phyloP scores from a whole-genome alignment of 2,113 vertebrate species.

The Tor tambroides region DNA sequence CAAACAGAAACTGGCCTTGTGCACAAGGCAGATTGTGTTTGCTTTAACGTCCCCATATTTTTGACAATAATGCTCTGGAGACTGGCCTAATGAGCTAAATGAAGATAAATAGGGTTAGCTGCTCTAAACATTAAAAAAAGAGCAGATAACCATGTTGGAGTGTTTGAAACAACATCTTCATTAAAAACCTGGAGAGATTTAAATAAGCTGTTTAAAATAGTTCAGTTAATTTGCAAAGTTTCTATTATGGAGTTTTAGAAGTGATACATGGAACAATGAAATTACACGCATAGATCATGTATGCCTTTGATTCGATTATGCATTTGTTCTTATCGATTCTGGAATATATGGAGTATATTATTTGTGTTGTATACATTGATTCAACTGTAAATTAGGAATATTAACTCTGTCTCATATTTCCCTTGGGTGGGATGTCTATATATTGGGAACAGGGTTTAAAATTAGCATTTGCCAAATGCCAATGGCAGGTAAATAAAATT shows the following conservation, averaged over 20 bases:
- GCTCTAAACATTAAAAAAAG: conserved; percentile 16
- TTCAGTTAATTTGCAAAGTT: conserved; percentile 5
- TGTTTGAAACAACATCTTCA: conserved; percentile 4
- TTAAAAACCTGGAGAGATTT: conserved; percentile 17
- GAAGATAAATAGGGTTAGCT: conserved; percentile 25
- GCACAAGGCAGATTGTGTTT: not conserved
- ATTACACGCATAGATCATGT: not conserved
- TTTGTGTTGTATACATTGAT: not conserved
- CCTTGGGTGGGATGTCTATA: not conserved
- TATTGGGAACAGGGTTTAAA: not conserved
- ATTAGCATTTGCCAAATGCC: not conserved
- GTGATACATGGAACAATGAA: not conserved
- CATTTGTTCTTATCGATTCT: not conserved
- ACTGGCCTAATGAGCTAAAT: conserved; percentile 37
- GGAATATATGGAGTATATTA: not conserved
- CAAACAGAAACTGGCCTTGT: not conserved
- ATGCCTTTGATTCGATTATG: conserved; percentile 3
- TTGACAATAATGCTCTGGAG: conserved; percentile 35
- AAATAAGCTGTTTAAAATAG: not conserved
- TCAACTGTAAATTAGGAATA: not conserved
- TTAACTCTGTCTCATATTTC: not conserved
- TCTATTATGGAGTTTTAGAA: not conserved
- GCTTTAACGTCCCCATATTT: conserved; percentile 30
- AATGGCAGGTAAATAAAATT: not conserved
- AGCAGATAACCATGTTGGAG: conserved; percentile 18